Conservation (phyloP, 2,113 vertebrate genomes). For the Thalassoma bifasciatum region DNA sequence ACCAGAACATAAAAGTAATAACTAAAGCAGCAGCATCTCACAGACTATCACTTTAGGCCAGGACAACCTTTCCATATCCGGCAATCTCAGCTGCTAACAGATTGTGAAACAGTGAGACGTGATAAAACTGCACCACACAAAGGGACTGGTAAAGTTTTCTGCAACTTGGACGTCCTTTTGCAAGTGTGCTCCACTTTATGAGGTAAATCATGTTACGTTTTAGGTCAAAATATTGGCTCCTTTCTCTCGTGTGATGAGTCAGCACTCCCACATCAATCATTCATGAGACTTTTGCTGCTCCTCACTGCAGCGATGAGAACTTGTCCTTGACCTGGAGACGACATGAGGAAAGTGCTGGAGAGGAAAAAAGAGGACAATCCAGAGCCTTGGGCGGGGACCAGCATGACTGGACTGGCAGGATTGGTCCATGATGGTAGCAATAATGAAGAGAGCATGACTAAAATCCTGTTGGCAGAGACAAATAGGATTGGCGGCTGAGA, state of each 20-base stretch:
- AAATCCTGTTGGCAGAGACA: conserved; percentile 48
- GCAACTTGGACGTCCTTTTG: conserved; percentile 32
- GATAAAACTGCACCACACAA: conserved; percentile 36
- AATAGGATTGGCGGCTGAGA: conserved; percentile 30
- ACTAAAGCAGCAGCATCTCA: conserved; percentile 49
- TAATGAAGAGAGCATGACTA: conserved; percentile 52
- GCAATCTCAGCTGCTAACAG: conserved; percentile 40
- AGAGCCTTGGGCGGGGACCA: conserved; percentile 50
- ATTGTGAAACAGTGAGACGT: conserved; percentile 41
- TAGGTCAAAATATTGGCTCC: conserved; percentile 74
- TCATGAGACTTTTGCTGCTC: conserved; percentile 71
- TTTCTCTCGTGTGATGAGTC: conserved; percentile 77
- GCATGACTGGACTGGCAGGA: conserved; percentile 56
- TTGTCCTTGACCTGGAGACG: conserved; percentile 68
- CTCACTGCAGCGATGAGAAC: conserved; percentile 40
- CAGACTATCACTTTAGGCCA: conserved; percentile 53
- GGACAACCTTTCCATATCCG: conserved; percentile 51
- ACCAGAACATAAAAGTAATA: conserved; percentile 58
- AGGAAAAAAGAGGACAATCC: conserved; percentile 51
- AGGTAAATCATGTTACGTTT: conserved; percentile 68
- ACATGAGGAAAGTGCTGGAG: conserved; percentile 24
- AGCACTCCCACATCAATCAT: conserved; percentile 80
- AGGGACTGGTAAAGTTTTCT: conserved; percentile 32
- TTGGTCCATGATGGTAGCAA: conserved; percentile 43
- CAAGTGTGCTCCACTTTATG: conserved; percentile 18